Percentiles rank a stretch among this genome's conserved stretches.
These are phyloP conservation scores for Sparidentex hasta DNA, from an alignment of 2,797 vertebrate species.

Conservation along the genomic window DNA sequence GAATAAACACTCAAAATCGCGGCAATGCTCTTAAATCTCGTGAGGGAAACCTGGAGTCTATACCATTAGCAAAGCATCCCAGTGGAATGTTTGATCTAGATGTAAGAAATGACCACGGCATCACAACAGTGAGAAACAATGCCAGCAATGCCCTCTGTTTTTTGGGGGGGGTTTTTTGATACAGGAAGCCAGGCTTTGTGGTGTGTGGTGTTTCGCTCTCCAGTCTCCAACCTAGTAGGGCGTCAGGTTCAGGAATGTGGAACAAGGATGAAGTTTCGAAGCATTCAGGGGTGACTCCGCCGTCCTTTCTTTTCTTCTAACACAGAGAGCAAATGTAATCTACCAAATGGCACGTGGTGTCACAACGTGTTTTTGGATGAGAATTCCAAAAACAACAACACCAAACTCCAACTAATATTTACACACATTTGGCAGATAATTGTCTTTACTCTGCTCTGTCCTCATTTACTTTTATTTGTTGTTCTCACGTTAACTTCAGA, in stretches of 20 bases:
- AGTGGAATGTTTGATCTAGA: constrained; percentile 5
- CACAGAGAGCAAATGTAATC: constrained; percentile 40
- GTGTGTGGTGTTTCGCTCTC: constrained; percentile 70
- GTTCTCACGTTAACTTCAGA: constrained; percentile 7
- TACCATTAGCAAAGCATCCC: background rate
- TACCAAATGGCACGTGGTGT: constrained; percentile 19
- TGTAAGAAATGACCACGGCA: constrained; percentile 30
- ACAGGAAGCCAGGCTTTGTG: constrained; percentile 77
- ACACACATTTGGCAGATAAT: background rate
- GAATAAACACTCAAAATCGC: constrained; percentile 10
- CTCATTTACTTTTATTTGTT: background rate
- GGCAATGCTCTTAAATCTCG: constrained; percentile 9
- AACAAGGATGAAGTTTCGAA: constrained; percentile 77
- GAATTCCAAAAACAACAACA: background rate
- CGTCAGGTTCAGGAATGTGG: constrained; percentile 79
- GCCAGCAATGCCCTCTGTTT: constrained; percentile 41
- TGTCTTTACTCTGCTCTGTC: background rate
- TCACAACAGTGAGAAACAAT: constrained; percentile 62
- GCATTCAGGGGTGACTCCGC: constrained; percentile 59
- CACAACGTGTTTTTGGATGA: constrained; percentile 6
- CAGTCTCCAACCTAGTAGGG: constrained; percentile 75
- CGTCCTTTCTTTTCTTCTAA: constrained; percentile 50
- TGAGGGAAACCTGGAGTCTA: background rate
- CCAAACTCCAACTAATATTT: background rate
- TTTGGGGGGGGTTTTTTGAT: constrained; percentile 58